Conservation (phyloP, 2,888 invertebrate species). For the Orthosia incerta region DNA sequence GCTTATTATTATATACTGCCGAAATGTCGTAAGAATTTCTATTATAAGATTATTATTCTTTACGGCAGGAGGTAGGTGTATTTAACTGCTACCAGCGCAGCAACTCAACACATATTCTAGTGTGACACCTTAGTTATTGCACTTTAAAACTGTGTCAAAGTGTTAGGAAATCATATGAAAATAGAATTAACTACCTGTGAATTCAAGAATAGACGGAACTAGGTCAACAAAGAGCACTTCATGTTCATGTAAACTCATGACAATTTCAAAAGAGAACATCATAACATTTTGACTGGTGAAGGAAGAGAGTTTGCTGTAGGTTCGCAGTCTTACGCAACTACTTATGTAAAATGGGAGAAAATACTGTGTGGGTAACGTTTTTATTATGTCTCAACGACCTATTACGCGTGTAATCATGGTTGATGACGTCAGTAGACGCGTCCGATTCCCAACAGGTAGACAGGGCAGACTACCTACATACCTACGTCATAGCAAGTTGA, state of each 20-base stretch:
- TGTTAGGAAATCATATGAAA: conserved; percentile 80
- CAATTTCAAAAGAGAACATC: conserved; percentile 8
- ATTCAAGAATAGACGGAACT: conserved; percentile 76
- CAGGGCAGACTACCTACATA: conserved; percentile 14
- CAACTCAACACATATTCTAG: conserved; percentile 17
- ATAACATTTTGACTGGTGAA: not conserved
- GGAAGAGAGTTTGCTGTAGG: not conserved
- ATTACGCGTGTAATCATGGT: conserved; percentile 21
- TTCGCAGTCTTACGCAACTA: not conserved
- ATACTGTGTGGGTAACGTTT: not conserved
- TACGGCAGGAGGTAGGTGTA: conserved; percentile 13
- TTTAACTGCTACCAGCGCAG: conserved; percentile 9
- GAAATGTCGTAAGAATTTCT: conserved; percentile 8
- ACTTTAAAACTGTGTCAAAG: conserved; percentile 77
- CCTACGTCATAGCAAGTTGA: conserved; percentile 37
- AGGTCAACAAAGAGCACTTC: conserved; percentile 66
- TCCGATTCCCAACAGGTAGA: conserved; percentile 33
- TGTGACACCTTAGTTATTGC: conserved; percentile 43
- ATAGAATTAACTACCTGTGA: conserved; percentile 79
- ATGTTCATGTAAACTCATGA: conserved; percentile 41
- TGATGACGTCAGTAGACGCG: conserved; percentile 36
- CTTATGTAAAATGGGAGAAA: not conserved
- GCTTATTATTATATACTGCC: not conserved
- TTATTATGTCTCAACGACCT: conserved; percentile 11
- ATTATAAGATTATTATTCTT: conserved; percentile 10